Base-by-base conservation (phyloP, 1,140 invertebrate species). In the Musca vetustissima region DNA sequence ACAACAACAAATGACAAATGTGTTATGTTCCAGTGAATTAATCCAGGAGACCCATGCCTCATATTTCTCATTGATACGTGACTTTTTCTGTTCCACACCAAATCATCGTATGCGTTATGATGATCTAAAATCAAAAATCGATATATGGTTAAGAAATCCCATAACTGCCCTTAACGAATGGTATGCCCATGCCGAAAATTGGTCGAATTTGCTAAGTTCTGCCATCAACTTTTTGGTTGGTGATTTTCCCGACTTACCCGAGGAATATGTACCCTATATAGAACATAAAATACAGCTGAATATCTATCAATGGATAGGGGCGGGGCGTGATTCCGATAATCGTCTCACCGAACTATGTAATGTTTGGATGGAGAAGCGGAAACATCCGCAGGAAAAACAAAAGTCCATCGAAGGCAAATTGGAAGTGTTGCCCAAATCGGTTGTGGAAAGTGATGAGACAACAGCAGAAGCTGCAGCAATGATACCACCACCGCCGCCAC, bases 271-370 rank as follows among this genome's bases (percentile, higher is more conserved):
- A 4, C 95, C 96, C 4, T 97, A 95, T 75, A 86, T 98, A 66
- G 95, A 97, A 81, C 96, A 93, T 79, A 96, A 97, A 81, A 89
- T 86, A 55, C 50, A 77, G 80, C 71, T 87, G 68, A 83, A 89
- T 77, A 87, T 90, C 67, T 98, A 96, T 83, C 93, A 96, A 73
- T 98, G 96, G 96, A 98, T 97, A 66, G 96, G 95, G 1, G 93
- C 93, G n/a, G 95, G 95, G 0, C 86, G 95, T 28, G 96, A 98
- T 80, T 91, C 92, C 1, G 95, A 98, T 85, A 87, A 89, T 13
- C 87, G 93, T 36, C 83, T 98, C 3, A 82, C 87, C 4, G 84
- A 89, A 7, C 81, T 97, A 19, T 96, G 91, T 77, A 86, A 89
- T 59, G 87, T 88, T 70, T 95, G 93, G 93, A 73, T 93, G 67